Evolutionary conservation across 2,888 invertebrate species (phyloP).

Genomic region (Polylopha cassiicola): DNA sequence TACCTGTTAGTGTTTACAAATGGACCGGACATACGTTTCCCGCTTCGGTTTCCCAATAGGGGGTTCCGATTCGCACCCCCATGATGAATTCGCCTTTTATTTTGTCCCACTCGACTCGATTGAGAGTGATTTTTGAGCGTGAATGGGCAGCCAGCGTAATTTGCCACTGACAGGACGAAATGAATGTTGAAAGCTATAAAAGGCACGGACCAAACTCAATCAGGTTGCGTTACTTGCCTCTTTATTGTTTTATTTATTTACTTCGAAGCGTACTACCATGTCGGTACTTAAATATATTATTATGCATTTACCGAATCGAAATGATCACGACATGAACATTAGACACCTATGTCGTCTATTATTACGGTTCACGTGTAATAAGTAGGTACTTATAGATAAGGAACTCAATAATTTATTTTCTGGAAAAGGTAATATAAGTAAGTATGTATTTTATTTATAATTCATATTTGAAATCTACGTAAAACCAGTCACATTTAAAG

Average conservation of each 20-base stretch:
- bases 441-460: too few relatives aligned
- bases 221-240: conserved; percentile 39
- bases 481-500: too few relatives aligned
- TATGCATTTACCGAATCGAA: too few relatives aligned
- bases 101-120: conserved; percentile 74
- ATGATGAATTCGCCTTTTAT: conserved; percentile 73
- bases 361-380: too few relatives aligned
- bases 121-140: conserved; percentile 74
- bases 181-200: conserved; percentile 71
- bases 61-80: conserved; percentile 59
- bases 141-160: conserved; percentile 72
- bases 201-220: conserved; percentile 67
- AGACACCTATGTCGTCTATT: too few relatives aligned
- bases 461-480: too few relatives aligned
- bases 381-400: too few relatives aligned
- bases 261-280: too few relatives aligned
- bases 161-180: conserved; percentile 71
- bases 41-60: conserved; percentile 62
- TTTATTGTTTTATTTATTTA: conserved; percentile 43
- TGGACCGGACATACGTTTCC: conserved; percentile 72
- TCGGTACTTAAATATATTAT: too few relatives aligned
- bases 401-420: too few relatives aligned
- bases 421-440: too few relatives aligned
- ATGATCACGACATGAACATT: too few relatives aligned
- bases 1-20: conserved; percentile 71